Percentiles rank a stretch among this genome's conserved stretches.
Conservation (phyloP, 2,797 vertebrate genomes). For the Melanotaenia nigrans region DNA sequence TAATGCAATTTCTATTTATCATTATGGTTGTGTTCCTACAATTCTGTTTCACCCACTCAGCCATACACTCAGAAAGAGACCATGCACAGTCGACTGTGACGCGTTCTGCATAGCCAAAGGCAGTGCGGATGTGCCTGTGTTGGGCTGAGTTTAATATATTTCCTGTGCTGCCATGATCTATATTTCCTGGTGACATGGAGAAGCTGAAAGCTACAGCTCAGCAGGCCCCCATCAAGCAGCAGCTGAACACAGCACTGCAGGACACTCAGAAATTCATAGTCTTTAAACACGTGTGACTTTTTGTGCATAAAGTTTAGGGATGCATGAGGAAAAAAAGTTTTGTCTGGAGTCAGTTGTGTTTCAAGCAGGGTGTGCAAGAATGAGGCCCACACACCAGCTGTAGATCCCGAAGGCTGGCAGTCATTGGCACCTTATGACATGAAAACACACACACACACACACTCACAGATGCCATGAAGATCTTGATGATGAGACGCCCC, state of each 20-base stretch:
- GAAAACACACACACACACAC: slow-evolving; percentile 31
- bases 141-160: slow-evolving; percentile 50
- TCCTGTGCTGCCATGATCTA: slow-evolving; percentile 38
- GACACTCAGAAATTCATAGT: slow-evolving; percentile 43
- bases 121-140: slow-evolving; percentile 19
- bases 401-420: slow-evolving; percentile 47
- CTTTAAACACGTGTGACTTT: slow-evolving; percentile 27
- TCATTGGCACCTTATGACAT: slow-evolving; percentile 47
- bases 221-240: slow-evolving; percentile 56
- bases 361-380: slow-evolving; percentile 39
- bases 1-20: slow-evolving; percentile 2
- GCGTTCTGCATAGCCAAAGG: slow-evolving; percentile 12
- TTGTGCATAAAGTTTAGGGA: slow-evolving; percentile 33
- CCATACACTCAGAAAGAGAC: slow-evolving; percentile 12
- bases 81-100: slow-evolving; percentile 16
- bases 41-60: slow-evolving; percentile 1
- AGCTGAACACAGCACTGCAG: slow-evolving; percentile 46
- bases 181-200: slow-evolving; percentile 41
- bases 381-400: slow-evolving; percentile 70
- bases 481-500: slow-evolving; percentile 59
- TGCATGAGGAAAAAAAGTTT: slow-evolving; percentile 41
- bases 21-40: slow-evolving; percentile 10
- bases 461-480: slow-evolving; percentile 49
- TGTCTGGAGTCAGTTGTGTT: slow-evolving; percentile 25
- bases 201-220: slow-evolving; percentile 54